These are phyloP conservation scores for Argyrosomus japonicus DNA, from an alignment of 2,113 vertebrate genomes.

Conservation along the genomic window DNA sequence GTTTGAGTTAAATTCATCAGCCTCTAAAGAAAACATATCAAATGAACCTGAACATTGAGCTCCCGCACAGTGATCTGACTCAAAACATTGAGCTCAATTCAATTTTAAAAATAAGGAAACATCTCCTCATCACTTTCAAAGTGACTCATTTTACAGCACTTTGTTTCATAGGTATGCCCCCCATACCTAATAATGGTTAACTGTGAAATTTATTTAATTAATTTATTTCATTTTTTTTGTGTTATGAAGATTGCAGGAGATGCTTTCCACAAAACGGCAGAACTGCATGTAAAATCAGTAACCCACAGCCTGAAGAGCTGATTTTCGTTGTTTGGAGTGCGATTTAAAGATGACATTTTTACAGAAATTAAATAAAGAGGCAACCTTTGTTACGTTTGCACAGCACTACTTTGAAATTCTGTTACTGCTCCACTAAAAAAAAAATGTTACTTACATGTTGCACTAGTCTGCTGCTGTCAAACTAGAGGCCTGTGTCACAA, in stretches of 20 bases:
- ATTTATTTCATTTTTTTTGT: background rate
- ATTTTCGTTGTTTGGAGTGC: background rate
- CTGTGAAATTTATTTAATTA: conserved; percentile 1
- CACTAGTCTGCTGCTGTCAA: conserved; percentile 19
- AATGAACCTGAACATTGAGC: background rate
- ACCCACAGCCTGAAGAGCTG: background rate
- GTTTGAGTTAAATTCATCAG: background rate
- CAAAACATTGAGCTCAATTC: background rate
- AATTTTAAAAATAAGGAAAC: background rate
- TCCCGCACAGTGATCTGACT: background rate
- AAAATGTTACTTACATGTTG: background rate
- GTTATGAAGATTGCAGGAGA: conserved; percentile 10
- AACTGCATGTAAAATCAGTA: background rate
- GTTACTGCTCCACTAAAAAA: background rate
- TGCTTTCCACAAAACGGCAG: background rate
- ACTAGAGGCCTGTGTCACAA: conserved; percentile 24
- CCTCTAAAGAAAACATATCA: background rate
- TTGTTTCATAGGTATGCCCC: background rate
- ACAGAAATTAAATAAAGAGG: background rate
- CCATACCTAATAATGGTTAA: background rate
- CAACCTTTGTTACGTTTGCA: background rate
- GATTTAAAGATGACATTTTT: background rate
- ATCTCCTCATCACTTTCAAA: background rate
- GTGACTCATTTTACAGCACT: background rate
- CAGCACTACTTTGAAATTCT: background rate